Evolutionary conservation across 2,888 invertebrate genomes (phyloP).

Genomic region (Capitulum mitella): DNA sequence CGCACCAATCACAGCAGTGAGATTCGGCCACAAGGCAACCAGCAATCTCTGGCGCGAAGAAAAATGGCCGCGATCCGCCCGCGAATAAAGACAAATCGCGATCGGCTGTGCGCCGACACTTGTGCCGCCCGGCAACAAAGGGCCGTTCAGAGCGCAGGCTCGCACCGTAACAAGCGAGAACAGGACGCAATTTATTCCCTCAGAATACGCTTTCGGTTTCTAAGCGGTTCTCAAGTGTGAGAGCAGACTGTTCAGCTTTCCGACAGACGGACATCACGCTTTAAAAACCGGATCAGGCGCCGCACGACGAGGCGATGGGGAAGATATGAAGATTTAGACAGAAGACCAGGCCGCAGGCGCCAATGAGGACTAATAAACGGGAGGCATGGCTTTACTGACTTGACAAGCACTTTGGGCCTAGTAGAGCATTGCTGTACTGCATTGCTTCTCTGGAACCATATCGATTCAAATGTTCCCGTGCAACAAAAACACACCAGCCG

Average conservation of each 20-base stretch:
- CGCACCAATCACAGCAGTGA: neutral
- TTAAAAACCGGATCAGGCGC: too few species aligned
- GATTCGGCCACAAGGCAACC: conserved; percentile 9
- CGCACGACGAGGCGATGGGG: too few species aligned
- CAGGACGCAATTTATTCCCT: neutral
- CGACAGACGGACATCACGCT: too few species aligned
- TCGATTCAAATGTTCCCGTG: too few species aligned
- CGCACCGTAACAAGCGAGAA: neutral
- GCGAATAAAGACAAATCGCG: neutral
- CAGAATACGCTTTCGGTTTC: neutral
- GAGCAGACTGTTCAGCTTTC: neutral
- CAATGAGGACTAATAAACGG: too few species aligned
- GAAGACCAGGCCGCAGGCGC: too few species aligned
- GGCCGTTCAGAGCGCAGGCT: neutral
- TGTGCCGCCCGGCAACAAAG: neutral
- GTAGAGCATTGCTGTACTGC: too few species aligned
- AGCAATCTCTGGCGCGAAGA: neutral
- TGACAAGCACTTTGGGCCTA: too few species aligned
- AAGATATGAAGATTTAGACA: too few species aligned
- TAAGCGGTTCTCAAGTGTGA: neutral
- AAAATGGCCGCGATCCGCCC: neutral
- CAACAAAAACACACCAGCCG: too few species aligned
- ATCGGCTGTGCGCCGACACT: neutral
- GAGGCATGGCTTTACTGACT: too few species aligned
- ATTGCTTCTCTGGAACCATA: too few species aligned